Evolutionary conservation across 2,113 vertebrate genomes (phyloP).

Genomic region (Oriolus oriolus): DNA sequence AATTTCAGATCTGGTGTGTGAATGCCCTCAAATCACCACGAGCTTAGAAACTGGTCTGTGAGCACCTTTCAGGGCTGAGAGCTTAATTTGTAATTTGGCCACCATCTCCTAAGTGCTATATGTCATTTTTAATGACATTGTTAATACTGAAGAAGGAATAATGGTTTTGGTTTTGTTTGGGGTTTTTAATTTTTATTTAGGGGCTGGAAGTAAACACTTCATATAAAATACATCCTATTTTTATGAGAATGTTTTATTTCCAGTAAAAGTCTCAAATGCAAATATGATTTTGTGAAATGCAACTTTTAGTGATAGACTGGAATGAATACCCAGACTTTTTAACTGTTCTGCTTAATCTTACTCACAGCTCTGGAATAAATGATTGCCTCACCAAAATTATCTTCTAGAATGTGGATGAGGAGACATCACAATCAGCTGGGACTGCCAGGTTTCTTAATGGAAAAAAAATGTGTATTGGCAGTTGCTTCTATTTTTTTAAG

Average conservation of each 20-base stretch:
- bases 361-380: not conserved
- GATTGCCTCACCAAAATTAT: not conserved
- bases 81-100: not conserved
- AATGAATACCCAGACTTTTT: not conserved
- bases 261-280: not conserved
- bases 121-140: not conserved
- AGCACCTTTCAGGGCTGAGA: not conserved
- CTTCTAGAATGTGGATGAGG: not conserved
- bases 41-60: not conserved
- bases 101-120: not conserved
- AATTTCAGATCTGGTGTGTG: not conserved
- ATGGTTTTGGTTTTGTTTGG: not conserved
- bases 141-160: not conserved
- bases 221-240: not conserved
- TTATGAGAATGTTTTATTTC: not conserved
- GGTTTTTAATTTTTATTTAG: not conserved
- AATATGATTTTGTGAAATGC: not conserved
- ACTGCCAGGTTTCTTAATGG: slow-evolving; percentile 10
- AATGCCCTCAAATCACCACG: not conserved
- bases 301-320: not conserved
- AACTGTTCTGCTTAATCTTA: not conserved
- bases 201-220: not conserved
- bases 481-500: not conserved
- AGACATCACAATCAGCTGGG: not conserved
- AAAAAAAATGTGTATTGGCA: not conserved